Conservation (phyloP, 1,140 invertebrate species). For the Zelostemma sp. region DNA sequence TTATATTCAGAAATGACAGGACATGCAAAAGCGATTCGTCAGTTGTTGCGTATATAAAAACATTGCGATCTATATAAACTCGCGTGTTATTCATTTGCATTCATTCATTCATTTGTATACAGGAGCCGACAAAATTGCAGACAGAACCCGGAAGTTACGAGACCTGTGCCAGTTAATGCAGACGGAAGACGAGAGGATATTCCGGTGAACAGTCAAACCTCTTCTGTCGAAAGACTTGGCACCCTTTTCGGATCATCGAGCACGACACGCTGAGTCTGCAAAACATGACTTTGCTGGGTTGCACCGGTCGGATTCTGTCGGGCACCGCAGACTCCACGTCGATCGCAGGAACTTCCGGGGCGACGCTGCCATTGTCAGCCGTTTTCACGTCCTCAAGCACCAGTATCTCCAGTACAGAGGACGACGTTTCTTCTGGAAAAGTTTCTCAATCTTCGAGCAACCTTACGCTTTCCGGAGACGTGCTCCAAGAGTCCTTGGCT, state of each 20-base stretch:
- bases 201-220: slow-evolving; percentile 79
- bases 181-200: slow-evolving; percentile 84
- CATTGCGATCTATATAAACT: neutral
- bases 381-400: slow-evolving; percentile 58
- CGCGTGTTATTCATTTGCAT: neutral
- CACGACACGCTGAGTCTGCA: slow-evolving; percentile 88
- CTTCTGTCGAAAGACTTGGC: slow-evolving; percentile 77
- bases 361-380: slow-evolving; percentile 30
- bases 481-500: slow-evolving; percentile 53
- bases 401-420: slow-evolving; percentile 63
- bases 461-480: slow-evolving; percentile 61
- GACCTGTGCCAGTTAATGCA: slow-evolving; percentile 87
- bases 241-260: slow-evolving; percentile 87
- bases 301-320: slow-evolving; percentile 81
- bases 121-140: slow-evolving; percentile 61
- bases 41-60: neutral
- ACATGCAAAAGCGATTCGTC: neutral
- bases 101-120: slow-evolving; percentile 8
- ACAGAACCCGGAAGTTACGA: slow-evolving; percentile 78
- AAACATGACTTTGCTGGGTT: slow-evolving; percentile 86
- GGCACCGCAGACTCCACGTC: slow-evolving; percentile 73
- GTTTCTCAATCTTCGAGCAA: slow-evolving; percentile 65
- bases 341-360: slow-evolving; percentile 55
- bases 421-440: slow-evolving; percentile 64
- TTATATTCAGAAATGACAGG: neutral